Conservation (phyloP, 2,888 invertebrate genomes). For the Ametastegia equiseti region DNA sequence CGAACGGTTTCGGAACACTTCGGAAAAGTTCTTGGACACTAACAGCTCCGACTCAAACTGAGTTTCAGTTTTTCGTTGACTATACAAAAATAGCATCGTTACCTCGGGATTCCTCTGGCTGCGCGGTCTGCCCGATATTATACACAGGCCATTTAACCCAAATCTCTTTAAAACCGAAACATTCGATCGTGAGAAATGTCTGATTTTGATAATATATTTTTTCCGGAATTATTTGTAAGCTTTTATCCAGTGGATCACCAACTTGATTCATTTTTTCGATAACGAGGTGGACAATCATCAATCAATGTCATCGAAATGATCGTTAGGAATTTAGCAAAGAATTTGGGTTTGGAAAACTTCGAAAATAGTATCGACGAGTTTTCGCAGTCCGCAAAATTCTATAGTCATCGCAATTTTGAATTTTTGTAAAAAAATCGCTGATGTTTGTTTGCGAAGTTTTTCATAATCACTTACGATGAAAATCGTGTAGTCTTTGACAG, state of each 20-base stretch:
- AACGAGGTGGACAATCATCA: neutral
- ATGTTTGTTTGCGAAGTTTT: neutral
- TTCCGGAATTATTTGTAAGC: neutral
- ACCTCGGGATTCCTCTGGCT: constrained; percentile 44
- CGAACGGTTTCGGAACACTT: constrained; percentile 23
- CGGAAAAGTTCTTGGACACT: constrained; percentile 37
- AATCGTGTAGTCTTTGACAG: constrained; percentile 9
- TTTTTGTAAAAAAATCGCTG: neutral
- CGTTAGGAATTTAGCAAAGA: neutral
- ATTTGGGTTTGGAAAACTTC: neutral
- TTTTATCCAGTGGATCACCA: neutral
- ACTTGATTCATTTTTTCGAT: neutral
- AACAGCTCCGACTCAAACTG: constrained; percentile 58
- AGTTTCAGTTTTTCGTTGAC: constrained; percentile 62
- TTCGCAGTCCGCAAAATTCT: neutral
- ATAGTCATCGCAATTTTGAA: neutral
- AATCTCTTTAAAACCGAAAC: neutral
- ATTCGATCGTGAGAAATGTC: neutral
- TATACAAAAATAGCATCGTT: constrained; percentile 45
- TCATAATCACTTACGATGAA: neutral
- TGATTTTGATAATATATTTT: neutral
- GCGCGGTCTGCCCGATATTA: constrained; percentile 38
- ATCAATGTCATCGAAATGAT: neutral
- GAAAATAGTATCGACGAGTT: neutral
- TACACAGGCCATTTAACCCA: constrained; percentile 22